Evolutionary conservation across 2,888 invertebrate genomes (phyloP).

Genomic region (Arrhopalites spinosus): DNA sequence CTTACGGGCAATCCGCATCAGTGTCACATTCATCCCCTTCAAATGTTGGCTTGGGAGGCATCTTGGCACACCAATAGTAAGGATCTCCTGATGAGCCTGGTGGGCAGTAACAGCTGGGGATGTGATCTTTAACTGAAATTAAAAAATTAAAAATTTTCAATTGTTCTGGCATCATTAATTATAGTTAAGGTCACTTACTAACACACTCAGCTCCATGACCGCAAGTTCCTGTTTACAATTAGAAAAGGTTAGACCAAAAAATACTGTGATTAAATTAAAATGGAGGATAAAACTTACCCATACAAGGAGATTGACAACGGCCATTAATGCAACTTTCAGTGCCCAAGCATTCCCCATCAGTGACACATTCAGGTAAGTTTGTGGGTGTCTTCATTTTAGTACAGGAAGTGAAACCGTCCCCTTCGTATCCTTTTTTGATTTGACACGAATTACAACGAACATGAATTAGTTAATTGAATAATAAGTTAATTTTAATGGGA

Average conservation of each 20-base stretch:
- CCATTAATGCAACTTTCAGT: conserved; percentile 43
- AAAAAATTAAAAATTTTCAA: too few species aligned
- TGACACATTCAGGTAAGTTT: conserved; percentile 49
- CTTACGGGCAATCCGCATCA: conserved; percentile 9
- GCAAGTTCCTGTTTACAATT: conserved; percentile 43
- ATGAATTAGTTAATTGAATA: not conserved
- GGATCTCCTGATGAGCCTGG: conserved; percentile 53
- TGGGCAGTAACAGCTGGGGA: conserved; percentile 54
- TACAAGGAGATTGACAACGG: conserved; percentile 52
- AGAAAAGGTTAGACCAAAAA: too few species aligned
- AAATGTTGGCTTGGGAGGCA: conserved; percentile 55
- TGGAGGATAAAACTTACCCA: too few species aligned
- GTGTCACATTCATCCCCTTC: conserved; percentile 16
- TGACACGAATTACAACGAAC: not conserved
- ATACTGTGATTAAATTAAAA: too few species aligned
- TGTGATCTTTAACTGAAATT: conserved; percentile 52
- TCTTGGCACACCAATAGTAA: conserved; percentile 52
- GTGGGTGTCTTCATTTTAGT: conserved; percentile 51
- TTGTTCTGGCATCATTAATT: conserved; percentile 2
- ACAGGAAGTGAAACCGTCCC: conserved; percentile 52
- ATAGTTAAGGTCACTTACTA: conserved; percentile 40
- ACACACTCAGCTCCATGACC: conserved; percentile 55
- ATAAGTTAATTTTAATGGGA: not conserved
- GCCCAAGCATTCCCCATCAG: conserved; percentile 8
- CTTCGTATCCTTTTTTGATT: conserved; percentile 52